Evolutionary conservation across 2,888 invertebrate species (phyloP).

Genomic region (Horisme vitalbata): DNA sequence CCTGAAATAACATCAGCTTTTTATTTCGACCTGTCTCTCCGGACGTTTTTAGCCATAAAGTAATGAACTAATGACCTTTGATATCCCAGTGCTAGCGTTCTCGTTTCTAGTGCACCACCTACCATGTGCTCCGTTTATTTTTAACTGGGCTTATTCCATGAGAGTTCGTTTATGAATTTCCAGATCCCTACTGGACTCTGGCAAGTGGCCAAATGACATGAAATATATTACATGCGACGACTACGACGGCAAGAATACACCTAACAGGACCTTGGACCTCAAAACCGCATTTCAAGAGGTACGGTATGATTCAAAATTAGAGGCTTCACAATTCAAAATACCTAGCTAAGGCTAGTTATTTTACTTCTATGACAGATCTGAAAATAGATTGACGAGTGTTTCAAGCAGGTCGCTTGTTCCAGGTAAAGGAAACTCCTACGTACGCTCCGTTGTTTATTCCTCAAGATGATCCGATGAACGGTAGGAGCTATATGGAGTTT

Average conservation of each 20-base stretch:
- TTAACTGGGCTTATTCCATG: slow-evolving; percentile 70
- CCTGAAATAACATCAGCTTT: slow-evolving; percentile 92
- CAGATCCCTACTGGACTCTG: slow-evolving; percentile 87
- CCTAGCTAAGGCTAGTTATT: too few species aligned
- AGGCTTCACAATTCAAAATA: slow-evolving; percentile 24
- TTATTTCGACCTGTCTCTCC: slow-evolving; percentile 92
- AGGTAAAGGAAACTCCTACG: slow-evolving; percentile 85
- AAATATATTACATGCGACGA: slow-evolving; percentile 90
- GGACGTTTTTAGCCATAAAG: slow-evolving; percentile 89
- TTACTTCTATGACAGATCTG: too few species aligned
- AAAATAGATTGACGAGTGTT: slow-evolving; percentile 20
- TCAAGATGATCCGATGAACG: slow-evolving; percentile 85
- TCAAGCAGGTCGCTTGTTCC: slow-evolving; percentile 24
- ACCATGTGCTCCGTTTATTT: slow-evolving; percentile 62
- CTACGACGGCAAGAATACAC: slow-evolving; percentile 89
- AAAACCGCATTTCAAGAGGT: slow-evolving; percentile 87
- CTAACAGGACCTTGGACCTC: slow-evolving; percentile 88
- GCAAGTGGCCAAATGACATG: slow-evolving; percentile 89
- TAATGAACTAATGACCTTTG: slow-evolving; percentile 82
- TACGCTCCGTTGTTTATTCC: slow-evolving; percentile 87
- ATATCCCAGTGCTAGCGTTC: slow-evolving; percentile 54
- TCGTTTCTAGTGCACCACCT: slow-evolving; percentile 55
- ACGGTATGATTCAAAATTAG: slow-evolving; percentile 35
- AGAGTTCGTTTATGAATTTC: slow-evolving; percentile 70
- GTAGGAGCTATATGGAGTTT: slow-evolving; percentile 89